A percentile compares a stretch with the other conserved stretches of the same genome.
Conservation (phyloP, 2,797 vertebrate genomes). For the Lithobates sylvaticus region DNA sequence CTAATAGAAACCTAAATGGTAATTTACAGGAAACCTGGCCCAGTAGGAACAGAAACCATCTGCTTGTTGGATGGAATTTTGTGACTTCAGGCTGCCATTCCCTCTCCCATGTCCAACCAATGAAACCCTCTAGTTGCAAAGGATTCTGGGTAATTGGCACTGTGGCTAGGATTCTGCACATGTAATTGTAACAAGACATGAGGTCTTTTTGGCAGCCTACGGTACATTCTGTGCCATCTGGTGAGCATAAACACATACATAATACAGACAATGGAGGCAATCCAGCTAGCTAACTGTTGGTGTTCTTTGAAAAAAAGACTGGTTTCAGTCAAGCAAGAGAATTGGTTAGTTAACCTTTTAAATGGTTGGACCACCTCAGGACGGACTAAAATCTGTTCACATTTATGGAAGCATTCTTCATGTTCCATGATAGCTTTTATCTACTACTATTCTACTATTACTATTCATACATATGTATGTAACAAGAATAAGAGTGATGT, state of each 20-base stretch:
- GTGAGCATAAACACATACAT: slow-evolving; percentile 7
- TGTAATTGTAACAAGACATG: background rate
- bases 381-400: background rate
- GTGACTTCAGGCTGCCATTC: slow-evolving; percentile 1
- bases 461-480: background rate
- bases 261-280: background rate
- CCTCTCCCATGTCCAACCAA: background rate
- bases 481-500: background rate
- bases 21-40: slow-evolving; percentile 8
- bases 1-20: slow-evolving; percentile 6
- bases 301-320: slow-evolving; percentile 11
- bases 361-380: background rate
- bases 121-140: background rate
- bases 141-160: slow-evolving; percentile 11
- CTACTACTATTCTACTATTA: background rate
- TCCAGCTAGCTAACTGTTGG: background rate
- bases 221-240: background rate
- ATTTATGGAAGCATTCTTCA: too few species aligned
- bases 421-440: background rate
- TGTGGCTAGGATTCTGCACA: background rate
- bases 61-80: background rate
- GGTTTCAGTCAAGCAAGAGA: background rate
- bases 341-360: slow-evolving; percentile 5
- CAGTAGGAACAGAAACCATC: slow-evolving; percentile 6
- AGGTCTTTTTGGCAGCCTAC: slow-evolving; percentile 1